Evolutionary conservation across 2,113 vertebrate species (phyloP).

Genomic region (Perca flavescens): DNA sequence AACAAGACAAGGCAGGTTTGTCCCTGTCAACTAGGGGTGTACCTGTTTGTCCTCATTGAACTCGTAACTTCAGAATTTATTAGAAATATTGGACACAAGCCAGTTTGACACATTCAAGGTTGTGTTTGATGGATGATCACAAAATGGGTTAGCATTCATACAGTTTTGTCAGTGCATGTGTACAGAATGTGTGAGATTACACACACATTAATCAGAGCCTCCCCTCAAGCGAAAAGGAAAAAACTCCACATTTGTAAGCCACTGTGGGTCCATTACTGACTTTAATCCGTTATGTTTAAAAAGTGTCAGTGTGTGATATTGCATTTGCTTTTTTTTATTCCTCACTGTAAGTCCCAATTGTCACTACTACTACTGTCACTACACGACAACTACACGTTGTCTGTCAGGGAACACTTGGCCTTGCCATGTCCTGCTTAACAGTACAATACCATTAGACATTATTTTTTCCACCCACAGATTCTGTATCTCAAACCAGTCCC

Average conservation of each 20-base stretch:
- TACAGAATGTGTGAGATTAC: background rate
- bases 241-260: background rate
- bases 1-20: constrained; percentile 16
- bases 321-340: background rate
- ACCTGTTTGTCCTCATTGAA: constrained; percentile 26
- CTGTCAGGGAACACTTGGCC: background rate
- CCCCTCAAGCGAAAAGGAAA: background rate
- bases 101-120: constrained; percentile 37
- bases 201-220: constrained; percentile 3
- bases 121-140: constrained; percentile 45
- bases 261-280: background rate
- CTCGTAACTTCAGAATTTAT: constrained; percentile 20
- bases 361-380: too few species aligned
- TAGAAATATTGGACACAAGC: constrained; percentile 11
- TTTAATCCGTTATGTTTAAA: background rate
- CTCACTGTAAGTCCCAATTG: background rate
- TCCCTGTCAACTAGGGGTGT: background rate
- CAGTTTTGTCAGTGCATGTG: background rate
- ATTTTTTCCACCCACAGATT: constrained; percentile 21
- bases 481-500: constrained; percentile 4
- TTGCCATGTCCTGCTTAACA: background rate
- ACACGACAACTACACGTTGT: background rate
- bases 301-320: background rate
- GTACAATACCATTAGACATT: background rate
- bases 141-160: constrained; percentile 18